Evolutionary conservation across 2,888 invertebrate genomes (phyloP), one percentile per base, ranked within the genome.

Genomic region (Tetanocera ferruginea): DNA sequence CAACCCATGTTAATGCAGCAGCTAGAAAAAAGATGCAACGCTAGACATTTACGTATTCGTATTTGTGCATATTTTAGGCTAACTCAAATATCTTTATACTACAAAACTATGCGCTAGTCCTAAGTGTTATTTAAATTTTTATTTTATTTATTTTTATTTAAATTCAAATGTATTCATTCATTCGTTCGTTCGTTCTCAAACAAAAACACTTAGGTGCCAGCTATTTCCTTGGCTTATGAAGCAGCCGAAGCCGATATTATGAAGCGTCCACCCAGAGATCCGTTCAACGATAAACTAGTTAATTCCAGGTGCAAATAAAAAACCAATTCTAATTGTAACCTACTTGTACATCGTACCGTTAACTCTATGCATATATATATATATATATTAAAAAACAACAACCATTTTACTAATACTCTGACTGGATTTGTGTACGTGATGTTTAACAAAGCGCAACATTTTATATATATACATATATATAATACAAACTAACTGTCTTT

Each of bases 191-290:
- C 76, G 57, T 75, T 66, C 66, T 49, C 64, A 51, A 51, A 19
- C 31, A 37, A 67, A 37, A 55, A 34, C 37, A 34, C 67, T 25
- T 87, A 90, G 92, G 91, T 93, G 91, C 95, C 95, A 87, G 95
- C 95, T 90, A 96, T 96, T 91, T 95, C 95, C 85, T 92, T 96
- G 91, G 95, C 95, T 89, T 96, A 95, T 90, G 95, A 96, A 92
- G 93, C 94, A 91, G 94, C 95, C 84, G 95, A 95, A 91, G 93
- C 94, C 87, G 95, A 96, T 92, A 96, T 96, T 91, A 95, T 95
- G 95, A 95, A 95, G 92, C 93, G 95, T 88, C 93, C 93, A 87
- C 95, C 95, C 88, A 92, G 95, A 91, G 94, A 95, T 91, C 95
- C 95, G 84, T 92, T 93, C 91, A 93, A 93, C 90, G 96, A 96